These are phyloP conservation scores for Arrhamphus sclerolepis DNA, from an alignment of 2,797 vertebrate genomes.

Conservation along the genomic window DNA sequence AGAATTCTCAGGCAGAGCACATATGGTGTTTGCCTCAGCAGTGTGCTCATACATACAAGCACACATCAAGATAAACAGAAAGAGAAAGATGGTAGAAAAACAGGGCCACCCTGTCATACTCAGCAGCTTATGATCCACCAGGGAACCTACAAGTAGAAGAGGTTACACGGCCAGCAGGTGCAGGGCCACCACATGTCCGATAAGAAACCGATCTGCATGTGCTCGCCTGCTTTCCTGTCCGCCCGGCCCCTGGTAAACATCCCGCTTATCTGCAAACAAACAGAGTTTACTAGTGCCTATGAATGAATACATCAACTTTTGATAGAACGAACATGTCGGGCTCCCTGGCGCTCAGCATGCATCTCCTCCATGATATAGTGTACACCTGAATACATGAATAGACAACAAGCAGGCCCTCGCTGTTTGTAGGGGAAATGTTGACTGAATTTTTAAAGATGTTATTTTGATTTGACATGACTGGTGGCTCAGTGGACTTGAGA, in stretches of 20 bases:
- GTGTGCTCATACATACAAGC: conserved; percentile 30
- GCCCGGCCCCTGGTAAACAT: conserved; percentile 64
- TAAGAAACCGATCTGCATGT: conserved; percentile 72
- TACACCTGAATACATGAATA: conserved; percentile 84
- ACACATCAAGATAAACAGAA: conserved; percentile 38
- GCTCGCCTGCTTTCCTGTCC: conserved; percentile 38
- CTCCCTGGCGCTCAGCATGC: conserved; percentile 55
- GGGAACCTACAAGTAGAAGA: conserved; percentile 38
- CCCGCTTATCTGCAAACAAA: conserved; percentile 80
- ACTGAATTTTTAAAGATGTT: conserved; percentile 82
- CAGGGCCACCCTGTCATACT: conserved; percentile 3
- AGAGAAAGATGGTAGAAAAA: conserved; percentile 22
- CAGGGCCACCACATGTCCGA: conserved; percentile 40
- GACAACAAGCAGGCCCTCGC: conserved; percentile 70
- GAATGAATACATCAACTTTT: conserved; percentile 82
- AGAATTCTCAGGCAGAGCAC: conserved; percentile 45
- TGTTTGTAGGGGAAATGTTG: conserved; percentile 75
- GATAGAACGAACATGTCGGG: conserved; percentile 71
- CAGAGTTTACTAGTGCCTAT: conserved; percentile 68
- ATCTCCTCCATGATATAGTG: conserved; percentile 76
- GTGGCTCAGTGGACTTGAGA: conserved; percentile 54
- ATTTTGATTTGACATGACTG: conserved; percentile 77
- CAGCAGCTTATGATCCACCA: conserved; percentile 8
- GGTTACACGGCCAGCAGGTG: conserved; percentile 58
- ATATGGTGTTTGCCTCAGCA: conserved; percentile 48